Percentiles rank a stretch among this genome's conserved stretches.
Conservation (phyloP, 2,113 vertebrate genomes). For the Passer montanus region DNA sequence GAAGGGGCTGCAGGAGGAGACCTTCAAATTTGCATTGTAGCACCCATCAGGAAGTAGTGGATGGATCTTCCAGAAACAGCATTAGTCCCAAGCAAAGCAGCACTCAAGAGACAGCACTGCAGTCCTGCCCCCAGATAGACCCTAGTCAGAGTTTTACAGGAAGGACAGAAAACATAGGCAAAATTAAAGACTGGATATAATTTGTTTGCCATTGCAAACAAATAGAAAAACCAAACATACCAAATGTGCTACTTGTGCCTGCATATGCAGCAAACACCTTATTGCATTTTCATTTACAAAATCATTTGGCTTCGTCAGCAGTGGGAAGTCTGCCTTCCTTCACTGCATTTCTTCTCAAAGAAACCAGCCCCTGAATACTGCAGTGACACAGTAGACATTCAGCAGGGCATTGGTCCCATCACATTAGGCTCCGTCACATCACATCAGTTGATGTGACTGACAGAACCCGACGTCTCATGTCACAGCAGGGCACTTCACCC, state of each 20-base stretch:
- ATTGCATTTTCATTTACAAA: neutral
- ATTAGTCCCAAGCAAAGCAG: neutral
- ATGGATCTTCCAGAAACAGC: neutral
- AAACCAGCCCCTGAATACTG: neutral
- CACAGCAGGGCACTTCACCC: constrained; percentile 34
- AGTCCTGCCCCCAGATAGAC: neutral
- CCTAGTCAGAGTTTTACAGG: neutral
- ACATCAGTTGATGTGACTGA: constrained; percentile 65
- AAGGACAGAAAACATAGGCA: neutral
- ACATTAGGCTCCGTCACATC: constrained; percentile 50
- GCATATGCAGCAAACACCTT: neutral
- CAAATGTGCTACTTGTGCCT: neutral
- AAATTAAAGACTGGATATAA: neutral
- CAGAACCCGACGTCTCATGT: constrained; percentile 58
- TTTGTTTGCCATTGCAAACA: neutral
- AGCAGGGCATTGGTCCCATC: constrained; percentile 42
- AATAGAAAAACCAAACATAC: neutral
- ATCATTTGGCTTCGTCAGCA: neutral
- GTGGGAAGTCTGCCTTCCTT: neutral
- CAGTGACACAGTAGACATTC: neutral
- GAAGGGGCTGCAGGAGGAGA: neutral
- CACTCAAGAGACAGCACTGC: neutral
- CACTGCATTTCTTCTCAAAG: neutral
- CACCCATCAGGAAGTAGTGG: neutral
- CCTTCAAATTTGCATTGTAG: neutral